Base-by-base conservation (phyloP, 2,888 invertebrate genomes). In the Drosophila tripunctata region DNA sequence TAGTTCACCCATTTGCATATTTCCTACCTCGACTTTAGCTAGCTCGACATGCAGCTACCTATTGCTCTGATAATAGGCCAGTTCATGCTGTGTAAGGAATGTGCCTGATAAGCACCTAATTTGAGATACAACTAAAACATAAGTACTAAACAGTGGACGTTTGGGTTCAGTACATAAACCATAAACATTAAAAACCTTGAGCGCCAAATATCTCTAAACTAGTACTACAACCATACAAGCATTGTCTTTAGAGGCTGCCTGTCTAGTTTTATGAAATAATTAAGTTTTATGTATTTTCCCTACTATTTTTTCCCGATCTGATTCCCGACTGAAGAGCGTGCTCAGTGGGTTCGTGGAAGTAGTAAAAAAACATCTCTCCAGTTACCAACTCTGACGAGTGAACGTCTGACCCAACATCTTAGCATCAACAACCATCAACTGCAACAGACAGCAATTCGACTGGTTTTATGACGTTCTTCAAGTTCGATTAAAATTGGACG, bases 221-320 rank as follows among this genome's bases (percentile, higher is more conserved):
- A 70, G 61, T 70, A 80, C 67, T 78, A 75, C 67, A 35, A 40
- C 43, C 48, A 58, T 30, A 75, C 22, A 68, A 24, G 41, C 41
- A 70, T 63, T 58, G 63, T 38, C 56, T 66, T 65, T 44, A 47
- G 33, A 44, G 33, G 54, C 33, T 61, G 17, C 33, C 58, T 54
- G 45, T 52, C 43, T 66, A 77, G 84, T 85, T 87, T 84, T 87
- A 87, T 84, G 85, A 84, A 84, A 87, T 84, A 84, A 84, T 84
- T 87, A 87, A 81, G 64, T 84, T 84, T 84, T 87, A 84, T 87
- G 82, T 85, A 84, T 87, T 84, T 83, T 83, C 69, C 82, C 84
- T 76, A 84, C 85, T 84, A 73, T 75, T 74, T 72, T 73, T 69
- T 68, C 69, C 66, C 69, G 82, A 73, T 77, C 63, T 54, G 75